phyloP scores from a whole-genome alignment of 2,797 vertebrate species.

The Enteromius unitaeniatus region DNA sequence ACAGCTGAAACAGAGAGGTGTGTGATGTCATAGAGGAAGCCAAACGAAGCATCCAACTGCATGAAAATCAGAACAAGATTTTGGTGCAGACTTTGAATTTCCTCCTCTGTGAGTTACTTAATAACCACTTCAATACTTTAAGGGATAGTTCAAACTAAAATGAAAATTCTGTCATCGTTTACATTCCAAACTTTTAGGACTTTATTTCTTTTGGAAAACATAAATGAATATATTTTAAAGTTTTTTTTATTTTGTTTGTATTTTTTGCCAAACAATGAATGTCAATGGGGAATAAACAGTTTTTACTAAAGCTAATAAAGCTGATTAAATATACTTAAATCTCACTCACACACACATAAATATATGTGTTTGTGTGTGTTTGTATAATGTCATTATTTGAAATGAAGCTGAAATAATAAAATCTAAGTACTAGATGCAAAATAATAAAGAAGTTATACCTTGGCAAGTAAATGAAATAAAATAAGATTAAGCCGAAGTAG shows the following conservation, averaged over 20 bases:
- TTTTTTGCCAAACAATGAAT: not conserved
- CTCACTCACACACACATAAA: not conserved
- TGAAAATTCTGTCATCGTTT: not conserved
- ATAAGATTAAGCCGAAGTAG: not conserved
- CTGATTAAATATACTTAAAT: not conserved
- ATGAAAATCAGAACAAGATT: not conserved
- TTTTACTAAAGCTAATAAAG: not conserved
- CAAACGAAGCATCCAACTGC: not conserved
- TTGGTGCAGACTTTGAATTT: not conserved
- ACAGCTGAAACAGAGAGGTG: conserved; percentile 30
- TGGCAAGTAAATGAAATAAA: not conserved
- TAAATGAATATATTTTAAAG: not conserved
- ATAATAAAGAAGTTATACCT: not conserved
- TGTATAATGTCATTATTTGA: not conserved
- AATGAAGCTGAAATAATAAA: not conserved
- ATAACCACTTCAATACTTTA: not conserved
- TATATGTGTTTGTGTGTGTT: no score
- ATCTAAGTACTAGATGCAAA: not conserved
- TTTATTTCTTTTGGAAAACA: not conserved
- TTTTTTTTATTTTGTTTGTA: not conserved
- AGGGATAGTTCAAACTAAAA: not conserved
- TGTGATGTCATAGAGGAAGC: conserved; percentile 22
- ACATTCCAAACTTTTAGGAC: not conserved
- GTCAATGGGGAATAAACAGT: not conserved
- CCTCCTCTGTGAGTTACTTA: not conserved